Conservation (phyloP, 2,113 vertebrate species). For the Chiloscyllium plagiosum region DNA sequence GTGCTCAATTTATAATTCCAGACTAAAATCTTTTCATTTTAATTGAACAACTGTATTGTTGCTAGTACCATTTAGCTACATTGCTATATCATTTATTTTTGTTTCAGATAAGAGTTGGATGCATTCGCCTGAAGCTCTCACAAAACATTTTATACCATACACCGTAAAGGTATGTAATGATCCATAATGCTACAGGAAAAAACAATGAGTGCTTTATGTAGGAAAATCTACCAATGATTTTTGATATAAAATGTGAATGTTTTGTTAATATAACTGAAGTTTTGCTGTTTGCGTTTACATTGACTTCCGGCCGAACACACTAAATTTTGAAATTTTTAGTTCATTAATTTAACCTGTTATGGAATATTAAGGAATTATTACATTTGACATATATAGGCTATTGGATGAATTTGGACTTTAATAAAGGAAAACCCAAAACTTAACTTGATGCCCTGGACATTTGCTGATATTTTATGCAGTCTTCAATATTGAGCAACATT, state of each 20-base stretch:
- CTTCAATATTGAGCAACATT: background rate
- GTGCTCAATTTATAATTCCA: background rate
- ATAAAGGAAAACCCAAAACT: background rate
- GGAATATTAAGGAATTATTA: background rate
- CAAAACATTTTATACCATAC: constrained; percentile 95
- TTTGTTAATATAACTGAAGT: background rate
- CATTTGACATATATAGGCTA: background rate
- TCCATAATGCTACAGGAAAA: background rate
- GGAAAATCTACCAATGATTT: background rate
- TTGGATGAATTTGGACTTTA: background rate
- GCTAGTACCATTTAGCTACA: background rate
- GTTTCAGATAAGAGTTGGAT: constrained; percentile 98
- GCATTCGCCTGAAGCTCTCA: constrained; percentile 93
- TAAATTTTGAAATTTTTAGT: background rate
- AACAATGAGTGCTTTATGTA: background rate
- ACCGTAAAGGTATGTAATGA: constrained; percentile 82
- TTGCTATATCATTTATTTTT: constrained; percentile 49
- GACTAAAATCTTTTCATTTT: background rate
- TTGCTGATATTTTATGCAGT: background rate
- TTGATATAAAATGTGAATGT: background rate
- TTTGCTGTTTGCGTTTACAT: background rate
- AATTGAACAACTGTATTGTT: background rate
- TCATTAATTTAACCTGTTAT: background rate
- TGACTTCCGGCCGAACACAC: background rate
- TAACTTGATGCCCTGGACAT: background rate